phyloP scores from a whole-genome alignment of 1,140 invertebrate species.

The Oedothorax gibbosus region DNA sequence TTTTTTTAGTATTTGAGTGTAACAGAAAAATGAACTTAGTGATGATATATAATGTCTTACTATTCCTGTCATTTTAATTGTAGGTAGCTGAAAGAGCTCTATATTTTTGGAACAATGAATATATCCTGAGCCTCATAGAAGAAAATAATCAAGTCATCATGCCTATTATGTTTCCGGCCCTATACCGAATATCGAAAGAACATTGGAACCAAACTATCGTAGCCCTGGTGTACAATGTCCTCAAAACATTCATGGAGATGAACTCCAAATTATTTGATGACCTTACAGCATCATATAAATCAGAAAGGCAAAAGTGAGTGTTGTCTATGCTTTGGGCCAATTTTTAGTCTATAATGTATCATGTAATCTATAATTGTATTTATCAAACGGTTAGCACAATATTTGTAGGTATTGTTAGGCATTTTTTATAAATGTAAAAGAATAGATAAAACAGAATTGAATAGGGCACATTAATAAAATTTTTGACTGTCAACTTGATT shows the following conservation, averaged over 20 bases:
- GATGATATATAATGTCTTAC: too few relatives aligned
- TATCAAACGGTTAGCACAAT: too few relatives aligned
- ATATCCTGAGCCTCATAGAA: conserved; percentile 96
- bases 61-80: not conserved
- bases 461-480: too few relatives aligned
- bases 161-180: conserved; percentile 91
- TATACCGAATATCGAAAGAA: conserved; percentile 97
- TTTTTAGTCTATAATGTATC: too few relatives aligned
- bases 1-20: too few relatives aligned
- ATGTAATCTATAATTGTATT: conserved; percentile 4
- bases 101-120: conserved; percentile 99
- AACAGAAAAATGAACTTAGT: too few relatives aligned
- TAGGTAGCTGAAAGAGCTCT: conserved; percentile 96
- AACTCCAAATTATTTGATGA: conserved; percentile 99
- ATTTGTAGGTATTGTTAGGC: not conserved
- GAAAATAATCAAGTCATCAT: conserved; percentile 84
- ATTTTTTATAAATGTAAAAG: too few relatives aligned
- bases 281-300: conserved; percentile 64
- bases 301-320: conserved; percentile 65
- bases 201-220: conserved; percentile 99
- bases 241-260: conserved; percentile 99
- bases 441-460: too few relatives aligned
- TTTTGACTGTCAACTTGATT: too few relatives aligned
- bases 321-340: not conserved
- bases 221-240: conserved; percentile 99